phyloP scores from a whole-genome alignment of 2,113 vertebrate species.

The Onychostoma macrolepis region DNA sequence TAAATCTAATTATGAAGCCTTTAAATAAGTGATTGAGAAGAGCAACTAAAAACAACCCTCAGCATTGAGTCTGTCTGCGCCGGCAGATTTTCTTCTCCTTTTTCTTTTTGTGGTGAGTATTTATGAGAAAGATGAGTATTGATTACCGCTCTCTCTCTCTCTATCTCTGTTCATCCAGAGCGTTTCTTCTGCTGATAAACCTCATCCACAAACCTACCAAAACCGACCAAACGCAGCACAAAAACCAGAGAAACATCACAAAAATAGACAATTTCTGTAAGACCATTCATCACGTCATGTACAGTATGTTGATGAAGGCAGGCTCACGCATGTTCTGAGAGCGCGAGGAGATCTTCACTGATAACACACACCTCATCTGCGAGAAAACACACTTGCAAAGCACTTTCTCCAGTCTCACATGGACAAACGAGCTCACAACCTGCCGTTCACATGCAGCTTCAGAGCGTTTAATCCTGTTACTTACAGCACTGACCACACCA shows the following conservation, averaged over 20 bases:
- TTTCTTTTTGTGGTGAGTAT: slow-evolving; percentile 7
- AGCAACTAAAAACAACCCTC: not conserved
- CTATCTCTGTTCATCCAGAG: not conserved
- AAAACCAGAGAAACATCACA: too few species aligned
- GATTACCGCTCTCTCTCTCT: not conserved
- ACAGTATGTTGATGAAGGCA: not conserved
- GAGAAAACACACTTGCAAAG: not conserved
- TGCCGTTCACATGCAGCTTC: not conserved
- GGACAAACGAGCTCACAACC: too few species aligned
- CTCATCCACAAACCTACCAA: not conserved
- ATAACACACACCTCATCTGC: not conserved
- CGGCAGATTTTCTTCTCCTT: not conserved
- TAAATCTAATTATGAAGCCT: not conserved
- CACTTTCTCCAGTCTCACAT: not conserved
- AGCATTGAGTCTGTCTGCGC: not conserved
- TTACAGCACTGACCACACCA: too few species aligned
- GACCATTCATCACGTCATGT: too few species aligned
- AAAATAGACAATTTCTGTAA: too few species aligned
- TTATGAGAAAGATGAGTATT: not conserved
- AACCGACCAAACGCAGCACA: not conserved
- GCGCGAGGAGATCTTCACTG: not conserved
- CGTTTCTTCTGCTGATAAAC: not conserved
- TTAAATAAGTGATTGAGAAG: not conserved
- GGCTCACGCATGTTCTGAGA: not conserved
- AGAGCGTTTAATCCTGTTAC: not conserved